Evolutionary conservation across 2,113 vertebrate genomes (phyloP), one percentile per base, ranked within the genome.

Genomic region (Pelusios castaneus): DNA sequence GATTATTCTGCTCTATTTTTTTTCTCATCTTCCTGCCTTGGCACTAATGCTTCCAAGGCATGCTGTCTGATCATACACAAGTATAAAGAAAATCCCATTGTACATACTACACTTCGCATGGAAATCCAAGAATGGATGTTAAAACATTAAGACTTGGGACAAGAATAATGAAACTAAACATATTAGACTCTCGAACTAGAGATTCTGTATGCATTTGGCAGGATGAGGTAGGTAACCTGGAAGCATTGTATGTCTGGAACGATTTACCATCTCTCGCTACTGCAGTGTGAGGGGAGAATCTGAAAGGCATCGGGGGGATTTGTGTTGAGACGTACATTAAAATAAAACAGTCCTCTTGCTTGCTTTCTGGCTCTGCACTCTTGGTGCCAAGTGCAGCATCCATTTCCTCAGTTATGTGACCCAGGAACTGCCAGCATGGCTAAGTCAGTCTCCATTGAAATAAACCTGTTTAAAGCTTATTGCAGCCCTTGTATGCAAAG

Each of bases 391-490:
- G n/a, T 82, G 9, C 82, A 47, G 58, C 10, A 1, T 49, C 55
- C 0, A 5, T 49, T 80, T 17, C 88, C 85, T 84, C 79, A 12
- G 1, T 55, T 70, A 54, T 10, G 88, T 80, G 49, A 78, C 55
- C 84, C 45, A 79, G 90, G 92, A 91, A 84, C 51, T 75, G 45
- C 80, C 92, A 78, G 82, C 8, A 0, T 77, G 85, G 63, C 5
- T 0, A 78, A 94, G 82, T 45, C 88, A 60, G 85, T 89, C 82
- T 80, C 85, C 6, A 3, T 24, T 86, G 82, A 89, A 41, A 80
- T 63, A 10, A 89, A 89, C 83, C 91, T 67, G 83, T 83, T 93
- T 41, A 4, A 54, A 95, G 84, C 93, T 82, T 12, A 3, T 14
- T 58, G 80, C 91, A 82, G 77, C 86, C 89, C 70, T 27, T n/a